A percentile compares a stretch with the other conserved stretches of the same genome.
Conservation (phyloP, 1,140 invertebrate genomes). For the Aphis gossypii region DNA sequence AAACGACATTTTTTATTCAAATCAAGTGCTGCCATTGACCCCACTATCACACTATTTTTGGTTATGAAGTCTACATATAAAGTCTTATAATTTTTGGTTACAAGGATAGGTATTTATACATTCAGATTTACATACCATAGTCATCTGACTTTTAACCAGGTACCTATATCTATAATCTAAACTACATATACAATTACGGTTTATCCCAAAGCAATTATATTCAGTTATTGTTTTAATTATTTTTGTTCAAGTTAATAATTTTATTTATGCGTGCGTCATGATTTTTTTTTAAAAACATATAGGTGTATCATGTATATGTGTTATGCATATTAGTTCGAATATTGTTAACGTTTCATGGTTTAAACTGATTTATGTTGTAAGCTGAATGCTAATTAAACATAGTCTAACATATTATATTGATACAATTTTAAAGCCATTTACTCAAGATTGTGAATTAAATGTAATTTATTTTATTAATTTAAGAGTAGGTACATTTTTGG, state of each 20-base stretch:
- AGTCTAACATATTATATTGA: neutral
- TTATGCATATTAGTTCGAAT: neutral
- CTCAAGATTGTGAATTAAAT: neutral
- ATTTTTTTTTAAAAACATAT: neutral
- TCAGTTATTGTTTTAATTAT: too few species aligned
- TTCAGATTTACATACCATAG: neutral
- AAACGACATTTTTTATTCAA: neutral
- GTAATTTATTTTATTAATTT: neutral
- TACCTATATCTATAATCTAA: neutral
- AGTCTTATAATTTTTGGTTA: too few species aligned
- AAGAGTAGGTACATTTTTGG: neutral
- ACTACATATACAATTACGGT: neutral
- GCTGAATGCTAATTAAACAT: neutral
- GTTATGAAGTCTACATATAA: too few species aligned
- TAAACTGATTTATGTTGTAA: neutral
- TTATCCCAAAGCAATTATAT: neutral
- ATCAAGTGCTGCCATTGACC: too few species aligned
- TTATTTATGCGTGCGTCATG: neutral
- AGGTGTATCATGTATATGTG: neutral
- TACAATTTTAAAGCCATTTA: neutral
- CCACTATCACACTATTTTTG: neutral
- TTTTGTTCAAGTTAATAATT: neutral
- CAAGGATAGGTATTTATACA: neutral
- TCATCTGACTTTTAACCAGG: neutral
- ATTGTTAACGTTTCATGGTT: neutral